These are phyloP conservation scores for Dryocosmus kuriphilus DNA, from an alignment of 2,888 invertebrate genomes.

Conservation along the genomic window DNA sequence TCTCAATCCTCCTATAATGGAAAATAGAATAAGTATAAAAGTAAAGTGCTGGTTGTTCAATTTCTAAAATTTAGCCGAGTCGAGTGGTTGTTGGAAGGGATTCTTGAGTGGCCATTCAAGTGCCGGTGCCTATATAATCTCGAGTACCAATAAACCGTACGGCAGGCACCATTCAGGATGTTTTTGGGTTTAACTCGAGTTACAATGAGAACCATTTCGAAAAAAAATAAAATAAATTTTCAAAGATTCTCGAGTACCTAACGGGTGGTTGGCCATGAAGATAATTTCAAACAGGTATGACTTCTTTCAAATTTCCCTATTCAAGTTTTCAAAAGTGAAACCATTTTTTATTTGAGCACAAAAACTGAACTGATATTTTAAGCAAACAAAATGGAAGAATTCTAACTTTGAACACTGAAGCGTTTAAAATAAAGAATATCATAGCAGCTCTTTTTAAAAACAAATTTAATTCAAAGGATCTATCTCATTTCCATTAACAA, in stretches of 20 bases:
- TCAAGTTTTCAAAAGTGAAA: too few relatives aligned
- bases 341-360: too few relatives aligned
- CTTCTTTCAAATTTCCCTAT: not conserved
- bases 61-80: constrained; percentile 1
- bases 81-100: constrained; percentile 5
- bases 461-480: too few relatives aligned
- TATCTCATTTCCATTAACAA: too few relatives aligned
- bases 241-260: not conserved
- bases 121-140: constrained; percentile 35
- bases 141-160: constrained; percentile 34
- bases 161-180: constrained; percentile 34
- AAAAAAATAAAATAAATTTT: constrained; percentile 11
- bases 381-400: too few relatives aligned
- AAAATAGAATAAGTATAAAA: not conserved
- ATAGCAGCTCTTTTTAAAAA: too few relatives aligned
- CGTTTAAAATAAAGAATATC: too few relatives aligned
- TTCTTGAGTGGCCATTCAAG: constrained; percentile 28
- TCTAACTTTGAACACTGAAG: too few relatives aligned
- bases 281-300: constrained; percentile 5
- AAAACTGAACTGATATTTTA: too few relatives aligned
- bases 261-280: not conserved
- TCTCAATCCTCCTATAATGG: not conserved
- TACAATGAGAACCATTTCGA: constrained; percentile 36
- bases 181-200: constrained; percentile 25
- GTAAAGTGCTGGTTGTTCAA: constrained; percentile 16